Percentiles rank a stretch among this genome's conserved stretches.
Evolutionary conservation across 2,113 vertebrate genomes (phyloP).

Genomic region (Pseudonaja textilis): DNA sequence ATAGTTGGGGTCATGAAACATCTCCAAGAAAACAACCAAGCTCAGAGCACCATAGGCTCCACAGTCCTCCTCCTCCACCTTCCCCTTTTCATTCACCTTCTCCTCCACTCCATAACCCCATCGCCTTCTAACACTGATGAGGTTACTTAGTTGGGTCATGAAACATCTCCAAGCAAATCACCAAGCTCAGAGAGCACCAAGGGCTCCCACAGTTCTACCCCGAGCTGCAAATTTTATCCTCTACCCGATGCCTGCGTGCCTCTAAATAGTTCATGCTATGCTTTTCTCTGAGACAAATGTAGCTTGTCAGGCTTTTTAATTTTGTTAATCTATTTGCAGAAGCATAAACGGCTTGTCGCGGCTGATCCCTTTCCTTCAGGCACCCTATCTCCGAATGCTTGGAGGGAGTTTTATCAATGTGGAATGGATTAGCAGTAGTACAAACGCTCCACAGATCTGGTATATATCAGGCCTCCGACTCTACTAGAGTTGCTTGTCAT

Average conservation of each 20-base stretch:
- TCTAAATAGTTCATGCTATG: conserved; percentile 57
- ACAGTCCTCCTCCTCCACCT: no score
- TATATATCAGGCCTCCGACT: neutral
- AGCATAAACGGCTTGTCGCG: conserved; percentile 48
- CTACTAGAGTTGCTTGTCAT: neutral
- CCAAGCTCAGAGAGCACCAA: no score
- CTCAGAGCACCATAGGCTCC: neutral
- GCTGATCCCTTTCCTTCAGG: neutral
- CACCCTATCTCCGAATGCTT: conserved; percentile 1
- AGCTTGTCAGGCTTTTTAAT: conserved; percentile 64
- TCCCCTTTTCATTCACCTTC: no score
- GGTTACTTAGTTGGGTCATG: no score
- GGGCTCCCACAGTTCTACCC: no score
- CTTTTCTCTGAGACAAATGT: conserved; percentile 51
- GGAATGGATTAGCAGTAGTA: neutral
- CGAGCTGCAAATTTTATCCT: no score
- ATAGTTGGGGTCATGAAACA: neutral
- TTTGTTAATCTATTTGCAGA: conserved; percentile 63
- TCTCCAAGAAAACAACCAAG: neutral
- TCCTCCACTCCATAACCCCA: no score
- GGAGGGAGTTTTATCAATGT: neutral
- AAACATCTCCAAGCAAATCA: no score
- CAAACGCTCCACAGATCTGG: neutral
- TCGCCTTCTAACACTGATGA: no score
- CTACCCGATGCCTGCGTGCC: conserved; percentile 15